A percentile compares a stretch with the other conserved stretches of the same genome.
Conservation (phyloP, 2,888 invertebrate genomes). For the Cephus nigrinus region DNA sequence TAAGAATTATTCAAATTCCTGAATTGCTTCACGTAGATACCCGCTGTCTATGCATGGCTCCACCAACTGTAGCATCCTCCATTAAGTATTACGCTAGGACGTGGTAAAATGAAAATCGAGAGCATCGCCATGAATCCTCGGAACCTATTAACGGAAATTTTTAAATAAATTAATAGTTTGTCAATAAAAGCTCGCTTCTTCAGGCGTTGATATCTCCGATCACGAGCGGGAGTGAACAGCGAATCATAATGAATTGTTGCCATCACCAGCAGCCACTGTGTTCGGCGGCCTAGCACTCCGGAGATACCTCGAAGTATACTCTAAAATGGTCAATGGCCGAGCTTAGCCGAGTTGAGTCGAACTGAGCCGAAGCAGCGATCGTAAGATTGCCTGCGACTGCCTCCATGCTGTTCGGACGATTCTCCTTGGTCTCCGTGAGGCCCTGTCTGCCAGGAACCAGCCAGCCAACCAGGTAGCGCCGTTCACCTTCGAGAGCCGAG, state of each 20-base stretch:
- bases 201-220: slow-evolving; percentile 37
- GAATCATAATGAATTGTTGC: neutral
- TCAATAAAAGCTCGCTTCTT: slow-evolving; percentile 27
- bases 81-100: too few species aligned
- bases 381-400: too few species aligned
- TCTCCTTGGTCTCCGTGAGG: neutral
- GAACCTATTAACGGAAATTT: neutral
- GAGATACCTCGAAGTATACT: too few species aligned
- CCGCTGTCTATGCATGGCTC: neutral
- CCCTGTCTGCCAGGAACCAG: slow-evolving; percentile 6
- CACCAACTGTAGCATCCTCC: neutral
- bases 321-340: too few species aligned
- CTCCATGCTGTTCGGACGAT: too few species aligned
- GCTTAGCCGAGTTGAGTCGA: neutral
- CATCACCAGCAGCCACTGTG: neutral
- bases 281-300: too few species aligned
- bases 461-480: slow-evolving; percentile 34
- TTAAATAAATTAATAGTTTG: neutral
- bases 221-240: neutral
- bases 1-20: neutral
- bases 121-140: neutral
- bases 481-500: slow-evolving; percentile 52
- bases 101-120: neutral
- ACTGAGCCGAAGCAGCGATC: too few species aligned
- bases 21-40: neutral